Base-by-base conservation (phyloP, 2,888 invertebrate species). In the Phlogophora meticulosa region DNA sequence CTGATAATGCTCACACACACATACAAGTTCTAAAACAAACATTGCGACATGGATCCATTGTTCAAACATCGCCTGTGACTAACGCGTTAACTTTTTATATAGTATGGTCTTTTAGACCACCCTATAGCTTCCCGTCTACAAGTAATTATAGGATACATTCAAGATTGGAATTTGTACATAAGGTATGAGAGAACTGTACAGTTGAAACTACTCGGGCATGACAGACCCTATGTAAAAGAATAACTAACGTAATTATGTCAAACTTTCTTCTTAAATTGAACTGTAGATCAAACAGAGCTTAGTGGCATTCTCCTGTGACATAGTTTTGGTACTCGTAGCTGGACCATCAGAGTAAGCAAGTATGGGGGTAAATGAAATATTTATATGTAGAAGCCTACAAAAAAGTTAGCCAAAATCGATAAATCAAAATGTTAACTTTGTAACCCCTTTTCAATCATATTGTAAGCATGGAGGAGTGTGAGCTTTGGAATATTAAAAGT, bases 21-120 rank as follows among this genome's bases (percentile, higher is more conserved):
- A 60, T 28, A 59, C n/a, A 51, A 51, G 48, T 20, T 36, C 53
- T 67, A 64, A 75, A 62, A 64, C 76, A 80, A 82, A 82, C 78
- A 78, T 82, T 82, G 75, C 81, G 80, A 82, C 80, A 82, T 59
- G 52, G 51, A 62, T 64, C 73, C 73, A 80, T 82, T 82, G 82
- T 82, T 82, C 43, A 82, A 81, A 82, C 76, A 81, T 17, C 20
- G 55, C 61, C 32, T 72, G 70, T 82, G 82, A 82, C 71, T 80
- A 76, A 82, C 76, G 57, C 63, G 45, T 45, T 43, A 66, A 73
- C 48, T 73, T 80, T 76, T 72, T 66, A 52, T 72, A 62, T 36
- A n/a, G n/a, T 46, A 34, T 15, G 38, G 38, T 62, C 22, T 62
- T 43, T 40, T 57, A 72, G 76, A 76, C 72, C 62, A 76, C 66